phyloP scores from a whole-genome alignment of 1,140 invertebrate species.

The Calycopis cecrops region DNA sequence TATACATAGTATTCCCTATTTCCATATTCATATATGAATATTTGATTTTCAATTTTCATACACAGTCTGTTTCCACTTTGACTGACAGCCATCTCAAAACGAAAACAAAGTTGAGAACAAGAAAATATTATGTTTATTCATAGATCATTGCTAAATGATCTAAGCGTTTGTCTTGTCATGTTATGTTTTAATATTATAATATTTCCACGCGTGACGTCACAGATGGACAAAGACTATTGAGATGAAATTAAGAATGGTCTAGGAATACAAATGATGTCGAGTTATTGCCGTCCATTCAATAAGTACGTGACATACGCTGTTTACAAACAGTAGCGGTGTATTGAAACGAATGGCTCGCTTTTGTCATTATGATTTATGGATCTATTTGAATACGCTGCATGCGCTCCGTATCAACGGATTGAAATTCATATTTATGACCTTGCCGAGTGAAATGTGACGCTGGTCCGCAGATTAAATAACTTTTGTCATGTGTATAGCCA shows the following conservation, averaged over 20 bases:
- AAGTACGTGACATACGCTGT: slow-evolving; percentile 24
- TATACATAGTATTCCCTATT: too few relatives aligned
- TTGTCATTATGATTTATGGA: slow-evolving; percentile 31
- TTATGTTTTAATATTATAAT: too few relatives aligned
- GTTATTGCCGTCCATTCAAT: slow-evolving; percentile 11
- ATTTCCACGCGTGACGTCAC: not conserved
- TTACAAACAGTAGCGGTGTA: slow-evolving; percentile 27
- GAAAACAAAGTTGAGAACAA: too few relatives aligned
- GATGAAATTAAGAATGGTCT: slow-evolving; percentile 5
- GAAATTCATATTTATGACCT: not conserved
- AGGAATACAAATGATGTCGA: slow-evolving; percentile 1
- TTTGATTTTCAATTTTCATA: too few relatives aligned
- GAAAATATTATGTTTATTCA: too few relatives aligned
- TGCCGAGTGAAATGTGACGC: not conserved
- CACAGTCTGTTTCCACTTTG: too few relatives aligned
- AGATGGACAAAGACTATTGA: not conserved
- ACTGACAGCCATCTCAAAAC: too few relatives aligned
- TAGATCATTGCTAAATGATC: too few relatives aligned
- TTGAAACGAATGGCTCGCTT: slow-evolving; percentile 23
- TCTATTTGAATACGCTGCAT: slow-evolving; percentile 7
- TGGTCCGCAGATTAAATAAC: too few relatives aligned
- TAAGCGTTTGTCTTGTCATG: too few relatives aligned
- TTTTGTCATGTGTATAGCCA: too few relatives aligned
- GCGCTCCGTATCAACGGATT: not conserved
- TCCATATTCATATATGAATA: too few relatives aligned